These are phyloP conservation scores for Cavia aperea DNA, from an alignment of 2,113 vertebrate genomes.

Conservation along the genomic window DNA sequence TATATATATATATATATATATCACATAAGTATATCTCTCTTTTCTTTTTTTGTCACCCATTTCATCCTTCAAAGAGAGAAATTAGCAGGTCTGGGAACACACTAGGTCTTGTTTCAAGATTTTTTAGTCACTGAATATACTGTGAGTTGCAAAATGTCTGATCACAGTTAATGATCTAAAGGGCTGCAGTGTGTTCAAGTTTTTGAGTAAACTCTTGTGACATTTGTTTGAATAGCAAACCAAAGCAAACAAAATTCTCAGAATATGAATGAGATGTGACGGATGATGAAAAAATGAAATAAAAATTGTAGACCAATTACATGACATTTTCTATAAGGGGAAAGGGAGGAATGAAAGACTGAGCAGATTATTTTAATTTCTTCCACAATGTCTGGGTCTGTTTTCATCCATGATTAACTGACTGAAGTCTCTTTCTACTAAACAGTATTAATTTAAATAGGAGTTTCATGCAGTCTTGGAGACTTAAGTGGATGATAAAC, in stretches of 20 bases:
- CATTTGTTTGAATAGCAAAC: slow-evolving; percentile 57
- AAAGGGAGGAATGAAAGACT: background rate
- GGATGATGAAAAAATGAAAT: slow-evolving; percentile 31
- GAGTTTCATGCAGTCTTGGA: slow-evolving; percentile 51
- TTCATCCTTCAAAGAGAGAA: slow-evolving; percentile 37
- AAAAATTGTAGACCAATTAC: background rate
- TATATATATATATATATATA: slow-evolving; percentile 16
- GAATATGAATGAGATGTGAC: slow-evolving; percentile 44
- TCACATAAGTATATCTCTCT: slow-evolving; percentile 12
- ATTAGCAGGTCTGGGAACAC: slow-evolving; percentile 22
- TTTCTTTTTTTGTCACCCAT: slow-evolving; percentile 35
- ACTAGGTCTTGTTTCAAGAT: background rate
- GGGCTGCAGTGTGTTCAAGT: slow-evolving; percentile 29
- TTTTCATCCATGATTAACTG: slow-evolving; percentile 48
- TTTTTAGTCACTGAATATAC: background rate
- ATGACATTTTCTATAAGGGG: background rate
- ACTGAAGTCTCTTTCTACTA: slow-evolving; percentile 42
- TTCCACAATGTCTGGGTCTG: background rate
- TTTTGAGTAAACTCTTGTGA: slow-evolving; percentile 55
- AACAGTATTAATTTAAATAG: slow-evolving; percentile 37
- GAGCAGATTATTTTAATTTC: slow-evolving; percentile 51
- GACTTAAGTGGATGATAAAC: slow-evolving; percentile 47
- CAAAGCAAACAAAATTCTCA: slow-evolving; percentile 49
- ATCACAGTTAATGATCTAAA: slow-evolving; percentile 46
- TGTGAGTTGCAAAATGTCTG: background rate